These are phyloP conservation scores for Sesamia inferens DNA, from an alignment of 2,888 invertebrate genomes.

Conservation along the genomic window DNA sequence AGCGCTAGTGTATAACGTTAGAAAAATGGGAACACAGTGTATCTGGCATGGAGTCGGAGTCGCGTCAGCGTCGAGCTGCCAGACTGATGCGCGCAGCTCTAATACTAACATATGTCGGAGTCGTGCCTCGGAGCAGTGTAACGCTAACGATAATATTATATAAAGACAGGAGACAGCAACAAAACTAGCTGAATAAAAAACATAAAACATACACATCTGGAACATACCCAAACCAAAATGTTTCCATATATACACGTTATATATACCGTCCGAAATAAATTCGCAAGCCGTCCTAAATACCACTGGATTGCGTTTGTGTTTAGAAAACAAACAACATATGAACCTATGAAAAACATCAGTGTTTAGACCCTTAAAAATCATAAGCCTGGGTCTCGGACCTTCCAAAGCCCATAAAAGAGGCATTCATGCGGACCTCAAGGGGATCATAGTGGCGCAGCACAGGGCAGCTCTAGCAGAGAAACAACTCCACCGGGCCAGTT, in stretches of 20 bases:
- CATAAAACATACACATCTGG: not conserved
- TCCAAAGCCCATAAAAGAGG: constrained; percentile 52
- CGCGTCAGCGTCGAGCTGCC: too few relatives aligned
- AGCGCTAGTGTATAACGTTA: too few relatives aligned
- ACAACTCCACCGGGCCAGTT: constrained; percentile 9
- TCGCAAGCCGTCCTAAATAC: constrained; percentile 18
- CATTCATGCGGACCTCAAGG: constrained; percentile 34
- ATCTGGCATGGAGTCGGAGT: not conserved
- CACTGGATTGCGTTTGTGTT: constrained; percentile 33
- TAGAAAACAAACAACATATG: constrained; percentile 54
- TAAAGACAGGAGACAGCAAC: not conserved
- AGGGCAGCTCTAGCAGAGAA: constrained; percentile 8
- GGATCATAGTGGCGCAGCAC: constrained; percentile 11
- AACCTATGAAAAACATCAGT: constrained; percentile 36
- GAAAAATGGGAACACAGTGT: not conserved
- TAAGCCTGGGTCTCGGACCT: constrained; percentile 43
- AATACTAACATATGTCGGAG: not conserved
- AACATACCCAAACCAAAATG: too few relatives aligned
- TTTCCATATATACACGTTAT: not conserved
- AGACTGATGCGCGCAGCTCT: not conserved
- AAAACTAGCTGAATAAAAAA: not conserved
- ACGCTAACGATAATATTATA: not conserved
- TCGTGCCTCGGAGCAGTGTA: not conserved
- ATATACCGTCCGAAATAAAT: constrained; percentile 25
- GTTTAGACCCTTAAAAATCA: constrained; percentile 19